Conservation (phyloP, 1,140 invertebrate species). For the Phocides pigmalion region DNA sequence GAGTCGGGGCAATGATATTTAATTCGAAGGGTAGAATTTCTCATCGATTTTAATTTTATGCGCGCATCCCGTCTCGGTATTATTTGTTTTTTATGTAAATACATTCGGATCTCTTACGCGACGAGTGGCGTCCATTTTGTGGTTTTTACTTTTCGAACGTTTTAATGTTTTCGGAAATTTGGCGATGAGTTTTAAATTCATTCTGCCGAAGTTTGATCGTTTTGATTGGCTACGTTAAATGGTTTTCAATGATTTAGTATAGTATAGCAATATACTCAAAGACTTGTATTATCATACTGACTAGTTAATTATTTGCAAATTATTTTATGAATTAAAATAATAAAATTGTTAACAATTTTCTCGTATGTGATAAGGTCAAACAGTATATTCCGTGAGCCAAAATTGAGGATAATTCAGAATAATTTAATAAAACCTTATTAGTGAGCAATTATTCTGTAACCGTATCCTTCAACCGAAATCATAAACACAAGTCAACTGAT, state of each 20-base stretch:
- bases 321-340: not conserved
- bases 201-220: slow-evolving; percentile 13
- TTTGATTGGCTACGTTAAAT: slow-evolving; percentile 10
- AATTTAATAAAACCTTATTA: slow-evolving; percentile 22
- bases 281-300: no score
- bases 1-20: slow-evolving; percentile 77
- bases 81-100: slow-evolving; percentile 83
- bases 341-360: not conserved
- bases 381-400: not conserved
- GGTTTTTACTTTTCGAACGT: slow-evolving; percentile 57
- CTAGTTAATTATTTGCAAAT: no score
- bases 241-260: not conserved
- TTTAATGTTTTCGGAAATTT: slow-evolving; percentile 38
- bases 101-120: slow-evolving; percentile 68
- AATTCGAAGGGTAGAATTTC: slow-evolving; percentile 80
- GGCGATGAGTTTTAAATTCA: slow-evolving; percentile 20
- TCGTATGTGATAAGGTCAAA: not conserved
- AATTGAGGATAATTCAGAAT: not conserved
- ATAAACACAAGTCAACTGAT: slow-evolving; percentile 44
- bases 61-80: slow-evolving; percentile 76
- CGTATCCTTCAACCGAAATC: slow-evolving; percentile 14
- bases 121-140: slow-evolving; percentile 63
- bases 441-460: slow-evolving; percentile 30
- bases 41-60: slow-evolving; percentile 83
- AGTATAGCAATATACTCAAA: no score